A percentile compares a stretch with the other conserved stretches of the same genome.
Evolutionary conservation across 1,140 invertebrate species (phyloP).

Genomic region (Brachionus koreanus): DNA sequence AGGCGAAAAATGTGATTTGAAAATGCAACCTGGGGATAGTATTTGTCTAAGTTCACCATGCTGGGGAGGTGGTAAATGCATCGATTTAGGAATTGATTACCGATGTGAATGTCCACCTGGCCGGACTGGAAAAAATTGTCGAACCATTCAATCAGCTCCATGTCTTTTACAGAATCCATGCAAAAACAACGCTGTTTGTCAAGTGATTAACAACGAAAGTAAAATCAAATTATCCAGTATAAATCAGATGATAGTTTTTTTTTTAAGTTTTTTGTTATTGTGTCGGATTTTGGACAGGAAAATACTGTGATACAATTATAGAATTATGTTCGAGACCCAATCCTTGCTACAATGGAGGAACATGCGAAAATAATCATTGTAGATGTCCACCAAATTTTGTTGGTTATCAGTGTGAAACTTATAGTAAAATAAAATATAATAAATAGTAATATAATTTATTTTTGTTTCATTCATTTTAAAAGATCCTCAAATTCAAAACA

Average conservation of each 20-base stretch:
- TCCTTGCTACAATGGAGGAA: constrained; percentile 35
- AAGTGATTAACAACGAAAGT: background rate
- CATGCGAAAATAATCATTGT: constrained; percentile 30
- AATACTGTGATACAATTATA: background rate
- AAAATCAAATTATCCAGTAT: background rate
- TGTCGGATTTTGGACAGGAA: constrained; percentile 41
- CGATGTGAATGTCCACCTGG: constrained; percentile 18
- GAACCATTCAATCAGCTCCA: constrained; percentile 42
- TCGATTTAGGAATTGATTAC: constrained; percentile 23
- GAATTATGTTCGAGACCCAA: background rate
- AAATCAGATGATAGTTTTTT: background rate
- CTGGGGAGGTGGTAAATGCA: constrained; percentile 30
- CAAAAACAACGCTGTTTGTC: constrained; percentile 26
- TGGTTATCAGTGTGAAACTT: constrained; percentile 42
- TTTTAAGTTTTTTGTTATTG: constrained; percentile 35
- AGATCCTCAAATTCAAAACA: constrained; percentile 4
- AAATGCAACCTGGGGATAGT: constrained; percentile 15
- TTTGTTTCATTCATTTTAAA: background rate
- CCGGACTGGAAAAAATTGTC: constrained; percentile 26
- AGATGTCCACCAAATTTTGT: constrained; percentile 25
- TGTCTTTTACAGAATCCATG: constrained; percentile 35
- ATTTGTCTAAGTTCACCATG: constrained; percentile 33
- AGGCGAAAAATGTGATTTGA: constrained; percentile 8
- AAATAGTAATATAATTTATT: background rate
- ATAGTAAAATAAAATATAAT: constrained; percentile 1